Base-by-base conservation (phyloP, 2,113 vertebrate genomes). In the Ptychochromis oligacanthus region DNA sequence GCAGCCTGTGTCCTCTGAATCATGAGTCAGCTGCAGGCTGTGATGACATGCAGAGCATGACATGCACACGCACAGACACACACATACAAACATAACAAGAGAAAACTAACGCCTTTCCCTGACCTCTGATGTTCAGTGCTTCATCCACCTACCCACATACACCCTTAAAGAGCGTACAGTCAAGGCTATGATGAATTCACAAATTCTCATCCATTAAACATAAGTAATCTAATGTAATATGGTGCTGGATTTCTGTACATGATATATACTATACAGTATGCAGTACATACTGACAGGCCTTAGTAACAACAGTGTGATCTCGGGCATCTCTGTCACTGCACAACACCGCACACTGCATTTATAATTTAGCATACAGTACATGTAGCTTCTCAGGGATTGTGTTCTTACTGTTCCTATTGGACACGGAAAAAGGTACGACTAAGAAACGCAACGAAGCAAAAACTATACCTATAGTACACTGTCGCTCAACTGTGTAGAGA, bases 1-100 rank as follows among this genome's bases (percentile, higher is more conserved):
- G 57, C 85, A 87, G 92, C 83, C 86, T 74, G 86, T 84, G 93
- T 91, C 92, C 92, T 91, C 88, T 94, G 93, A 94, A 92, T 94
- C 91, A 93, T 77, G 14, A 74, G 58, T 65, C 80, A 15, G 72
- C 92, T 87, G 83, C 87, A 83, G 90, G 91, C 87, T 74, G 75
- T 36, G 82, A 83, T 20, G 20, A 54, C 78, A 86, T 79, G 90
- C 86, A 88, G 87, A 91, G 86, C 72, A 17, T 49, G 46, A 75
- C 55, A 12, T 56, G 43, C 65, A 81, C 81, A 81, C 77, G 82
- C 60, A 52, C 61, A 65, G 46, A 80, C 6, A 67, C 59, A 46
- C 34, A 72, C 65, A 77, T 65, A 79, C 17, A 38, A 76, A 67
- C 56, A 79, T 4, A 78, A 67, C 14, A 14, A 80, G 52, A 49